Evolutionary conservation across 2,888 invertebrate genomes (phyloP).

Genomic region (Orthosia gracilis): DNA sequence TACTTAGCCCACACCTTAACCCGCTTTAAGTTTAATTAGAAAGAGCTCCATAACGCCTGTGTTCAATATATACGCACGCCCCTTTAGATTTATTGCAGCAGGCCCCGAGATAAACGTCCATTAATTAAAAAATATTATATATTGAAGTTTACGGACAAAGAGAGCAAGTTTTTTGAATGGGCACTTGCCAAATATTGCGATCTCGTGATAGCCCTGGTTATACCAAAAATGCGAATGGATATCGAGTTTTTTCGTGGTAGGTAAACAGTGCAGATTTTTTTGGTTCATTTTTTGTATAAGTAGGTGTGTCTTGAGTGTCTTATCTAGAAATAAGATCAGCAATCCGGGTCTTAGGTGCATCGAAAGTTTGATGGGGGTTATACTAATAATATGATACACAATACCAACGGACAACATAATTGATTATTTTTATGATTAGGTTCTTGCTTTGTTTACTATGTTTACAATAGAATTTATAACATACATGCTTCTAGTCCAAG

Average conservation of each 20-base stretch:
- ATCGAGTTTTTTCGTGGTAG: conserved; percentile 4
- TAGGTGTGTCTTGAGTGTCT: conserved; percentile 11
- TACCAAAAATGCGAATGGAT: conserved; percentile 22
- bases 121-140: conserved; percentile 89
- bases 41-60: conserved; percentile 88
- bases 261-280: conserved; percentile 34
- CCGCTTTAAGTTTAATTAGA: conserved; percentile 88
- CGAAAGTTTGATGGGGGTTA: background rate
- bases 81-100: conserved; percentile 87
- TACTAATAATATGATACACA: background rate
- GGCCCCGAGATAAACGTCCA: conserved; percentile 89
- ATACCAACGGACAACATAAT: background rate
- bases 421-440: background rate
- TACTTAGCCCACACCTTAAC: conserved; percentile 61
- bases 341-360: conserved; percentile 1
- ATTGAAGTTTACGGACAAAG: conserved; percentile 70
- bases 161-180: conserved; percentile 54
- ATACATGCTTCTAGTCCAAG: background rate
- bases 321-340: conserved; percentile 15
- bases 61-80: conserved; percentile 87
- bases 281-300: background rate
- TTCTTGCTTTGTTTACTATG: background rate
- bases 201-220: conserved; percentile 43
- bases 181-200: conserved; percentile 62
- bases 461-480: background rate